Conservation (phyloP, 1,140 invertebrate species). For the Zaprionus taronus region DNA sequence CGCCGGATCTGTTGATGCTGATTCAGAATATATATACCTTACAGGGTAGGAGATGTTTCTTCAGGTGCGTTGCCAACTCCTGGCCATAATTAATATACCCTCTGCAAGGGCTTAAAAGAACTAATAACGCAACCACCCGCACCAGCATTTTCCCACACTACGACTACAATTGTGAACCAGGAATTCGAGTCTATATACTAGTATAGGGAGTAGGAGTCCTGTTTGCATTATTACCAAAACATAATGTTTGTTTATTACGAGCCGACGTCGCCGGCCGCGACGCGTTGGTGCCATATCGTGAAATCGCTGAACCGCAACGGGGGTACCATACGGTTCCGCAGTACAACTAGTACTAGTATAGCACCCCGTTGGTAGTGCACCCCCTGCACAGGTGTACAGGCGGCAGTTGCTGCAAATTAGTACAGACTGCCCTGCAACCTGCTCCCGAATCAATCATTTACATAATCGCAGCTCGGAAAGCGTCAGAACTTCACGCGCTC, state of each 20-base stretch:
- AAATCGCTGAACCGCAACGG: constrained; percentile 74
- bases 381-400: not conserved
- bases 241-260: constrained; percentile 71
- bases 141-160: constrained; percentile 62
- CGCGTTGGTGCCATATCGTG: constrained; percentile 58
- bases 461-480: constrained; percentile 58
- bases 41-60: too few relatives aligned
- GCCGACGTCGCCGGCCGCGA: constrained; percentile 30
- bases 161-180: not conserved
- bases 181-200: not conserved
- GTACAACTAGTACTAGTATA: not conserved
- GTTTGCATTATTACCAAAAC: constrained; percentile 58
- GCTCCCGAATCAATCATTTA: constrained; percentile 69
- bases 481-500: constrained; percentile 67
- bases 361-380: constrained; percentile 20
- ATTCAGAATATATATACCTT: too few relatives aligned
- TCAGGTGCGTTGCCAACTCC: too few relatives aligned
- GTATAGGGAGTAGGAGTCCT: constrained; percentile 7
- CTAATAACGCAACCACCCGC: constrained; percentile 49
- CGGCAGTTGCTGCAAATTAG: constrained; percentile 42
- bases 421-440: constrained; percentile 50
- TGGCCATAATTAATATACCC: too few relatives aligned
- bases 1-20: too few relatives aligned
- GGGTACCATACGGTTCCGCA: constrained; percentile 25
- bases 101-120: constrained; percentile 30